These are phyloP conservation scores for Tupiocoris notatus DNA, from an alignment of 2,888 invertebrate species.

Conservation along the genomic window DNA sequence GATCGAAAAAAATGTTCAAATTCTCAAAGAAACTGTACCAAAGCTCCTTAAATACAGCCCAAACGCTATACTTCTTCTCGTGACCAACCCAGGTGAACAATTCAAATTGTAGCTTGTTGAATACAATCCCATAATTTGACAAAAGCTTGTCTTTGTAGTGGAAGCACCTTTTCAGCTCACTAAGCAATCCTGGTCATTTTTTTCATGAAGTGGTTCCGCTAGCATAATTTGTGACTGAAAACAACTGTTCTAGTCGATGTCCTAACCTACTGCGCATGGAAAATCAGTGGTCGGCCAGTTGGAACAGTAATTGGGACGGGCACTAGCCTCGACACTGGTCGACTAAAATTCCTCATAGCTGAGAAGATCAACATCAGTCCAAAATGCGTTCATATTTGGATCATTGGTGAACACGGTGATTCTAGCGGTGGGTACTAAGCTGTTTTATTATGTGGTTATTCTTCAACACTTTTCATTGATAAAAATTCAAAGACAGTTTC, in stretches of 20 bases:
- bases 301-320: constrained; percentile 88
- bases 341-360: constrained; percentile 85
- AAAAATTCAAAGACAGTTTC: no score
- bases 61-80: constrained; percentile 78
- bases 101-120: no score
- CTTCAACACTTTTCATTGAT: no score
- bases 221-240: no score
- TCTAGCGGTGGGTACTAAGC: constrained; percentile 71
- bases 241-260: constrained; percentile 77
- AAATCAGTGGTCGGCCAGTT: constrained; percentile 83
- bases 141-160: no score
- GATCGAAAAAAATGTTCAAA: constrained; percentile 86
- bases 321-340: constrained; percentile 87
- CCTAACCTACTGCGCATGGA: constrained; percentile 93
- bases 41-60: constrained; percentile 80
- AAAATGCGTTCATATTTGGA: constrained; percentile 85
- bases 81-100: constrained; percentile 75
- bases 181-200: no score
- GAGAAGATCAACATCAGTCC: constrained; percentile 78
- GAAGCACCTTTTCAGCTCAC: no score
- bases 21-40: constrained; percentile 83
- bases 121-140: no score
- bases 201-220: no score
- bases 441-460: no score
- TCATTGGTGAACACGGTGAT: constrained; percentile 93